Base-by-base conservation (phyloP, 2,113 vertebrate species). In the Podilymbus podiceps region DNA sequence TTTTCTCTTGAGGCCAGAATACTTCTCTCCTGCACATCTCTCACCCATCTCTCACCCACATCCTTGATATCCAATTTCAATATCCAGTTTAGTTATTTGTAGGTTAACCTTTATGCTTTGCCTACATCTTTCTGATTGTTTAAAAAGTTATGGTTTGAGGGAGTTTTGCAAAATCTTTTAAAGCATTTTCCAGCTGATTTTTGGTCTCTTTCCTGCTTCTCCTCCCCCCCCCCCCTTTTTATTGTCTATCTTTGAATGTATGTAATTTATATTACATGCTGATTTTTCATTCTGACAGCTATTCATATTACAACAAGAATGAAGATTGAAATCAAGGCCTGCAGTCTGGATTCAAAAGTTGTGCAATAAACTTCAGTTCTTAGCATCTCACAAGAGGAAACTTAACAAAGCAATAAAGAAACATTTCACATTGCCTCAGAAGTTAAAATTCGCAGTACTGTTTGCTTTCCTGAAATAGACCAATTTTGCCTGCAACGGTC, bases 41-140 rank as follows among this genome's bases (percentile, higher is more conserved):
- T 30, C 12, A 2, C 35, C 38, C 38, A 38, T 38, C 38, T 38
- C 38, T 8, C 38, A 38, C 38, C 38, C 38, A 38, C 52, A 10
- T n/a, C 53, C 31, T 55, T 46, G 11, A 24, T 7, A 9, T 2
- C 27, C 49, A 2, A 2, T 31, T 44, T 15, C 44, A 8, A 0
- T 12, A 21, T 3, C 31, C 47, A 27, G 0, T 6, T 10, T 25
- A 14, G 16, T 44, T 59, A 23, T 16, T 33, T 25, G 15, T 40
- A 62, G 38, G 38, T 20, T 58, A 38, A 30, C 10, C 27, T 79
- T 90, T 22, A 3, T 4, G 9, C 10, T 90, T 35, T 53, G 40
- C 49, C 58, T 47, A 8, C 30, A 17, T 46, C 40, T 19, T 40
- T 33, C 46, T 28, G n/a, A 19, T 33, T 12, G 17, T n/a, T 81